These are phyloP conservation scores for Rhinichthys osculus DNA, from an alignment of 2,797 vertebrate genomes.

Conservation along the genomic window DNA sequence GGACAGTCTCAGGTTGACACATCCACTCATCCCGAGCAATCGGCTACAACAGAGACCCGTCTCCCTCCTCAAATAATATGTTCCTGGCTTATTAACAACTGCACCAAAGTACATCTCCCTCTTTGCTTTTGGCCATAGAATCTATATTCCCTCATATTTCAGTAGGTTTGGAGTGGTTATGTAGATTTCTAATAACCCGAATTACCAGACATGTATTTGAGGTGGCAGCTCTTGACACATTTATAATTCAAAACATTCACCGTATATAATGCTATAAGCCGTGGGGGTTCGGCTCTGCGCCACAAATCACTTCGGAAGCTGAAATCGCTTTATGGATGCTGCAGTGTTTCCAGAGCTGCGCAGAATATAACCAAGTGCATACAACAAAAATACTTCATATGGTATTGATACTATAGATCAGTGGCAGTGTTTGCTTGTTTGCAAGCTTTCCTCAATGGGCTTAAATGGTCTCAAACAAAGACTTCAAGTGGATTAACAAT, in stretches of 20 bases:
- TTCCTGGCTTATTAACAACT: constrained; percentile 17
- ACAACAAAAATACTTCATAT: constrained; percentile 2
- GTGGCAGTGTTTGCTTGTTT: neutral
- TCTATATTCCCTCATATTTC: constrained; percentile 17
- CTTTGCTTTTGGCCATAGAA: constrained; percentile 9
- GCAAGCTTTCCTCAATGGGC: neutral
- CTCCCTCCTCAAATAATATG: neutral
- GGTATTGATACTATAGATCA: constrained; percentile 14
- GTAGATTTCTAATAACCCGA: constrained; percentile 44
- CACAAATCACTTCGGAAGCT: constrained; percentile 34
- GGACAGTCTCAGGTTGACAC: constrained; percentile 16
- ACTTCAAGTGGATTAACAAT: constrained; percentile 18
- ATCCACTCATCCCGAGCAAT: constrained; percentile 6
- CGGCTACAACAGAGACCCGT: neutral
- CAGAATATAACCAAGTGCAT: constrained; percentile 24
- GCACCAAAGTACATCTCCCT: neutral
- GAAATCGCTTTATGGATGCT: constrained; percentile 29
- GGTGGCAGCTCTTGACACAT: constrained; percentile 35
- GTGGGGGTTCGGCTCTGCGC: constrained; percentile 17
- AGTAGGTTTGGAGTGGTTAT: constrained; percentile 9
- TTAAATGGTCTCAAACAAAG: constrained; percentile 17
- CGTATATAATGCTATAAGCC: constrained; percentile 35
- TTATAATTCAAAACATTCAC: constrained; percentile 45
- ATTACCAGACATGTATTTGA: constrained; percentile 44
- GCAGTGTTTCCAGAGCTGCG: constrained; percentile 12